Percentiles rank a stretch among this genome's conserved stretches.
Evolutionary conservation across 2,113 vertebrate species (phyloP).

Genomic region (Callospermophilus lateralis): DNA sequence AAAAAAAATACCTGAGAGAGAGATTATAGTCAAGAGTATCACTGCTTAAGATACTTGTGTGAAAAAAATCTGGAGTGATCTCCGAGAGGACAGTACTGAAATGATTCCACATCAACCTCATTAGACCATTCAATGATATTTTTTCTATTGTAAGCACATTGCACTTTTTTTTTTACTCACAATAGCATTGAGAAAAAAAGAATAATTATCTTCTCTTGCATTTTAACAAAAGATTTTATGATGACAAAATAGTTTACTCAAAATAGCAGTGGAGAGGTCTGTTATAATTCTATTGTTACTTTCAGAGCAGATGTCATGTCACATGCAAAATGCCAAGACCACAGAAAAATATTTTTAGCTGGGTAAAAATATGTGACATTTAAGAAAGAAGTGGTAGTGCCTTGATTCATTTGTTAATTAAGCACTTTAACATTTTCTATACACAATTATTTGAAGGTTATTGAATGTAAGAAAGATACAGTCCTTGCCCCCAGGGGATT

Average conservation of each 20-base stretch:
- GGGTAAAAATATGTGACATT: slow-evolving; percentile 83
- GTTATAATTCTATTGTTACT: slow-evolving; percentile 80
- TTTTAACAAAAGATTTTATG: slow-evolving; percentile 69
- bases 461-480: slow-evolving; percentile 50
- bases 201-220: slow-evolving; percentile 74
- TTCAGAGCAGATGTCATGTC: slow-evolving; percentile 76
- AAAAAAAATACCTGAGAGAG: slow-evolving; percentile 35
- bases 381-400: slow-evolving; percentile 73
- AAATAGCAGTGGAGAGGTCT: slow-evolving; percentile 65
- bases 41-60: slow-evolving; percentile 70
- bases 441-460: slow-evolving; percentile 58
- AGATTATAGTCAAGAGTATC: slow-evolving; percentile 63
- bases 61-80: slow-evolving; percentile 61
- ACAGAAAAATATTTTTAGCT: slow-evolving; percentile 82
- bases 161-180: slow-evolving; percentile 49
- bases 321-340: slow-evolving; percentile 77
- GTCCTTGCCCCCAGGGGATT: slow-evolving; percentile 8
- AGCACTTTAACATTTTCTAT: slow-evolving; percentile 67
- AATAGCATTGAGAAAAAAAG: slow-evolving; percentile 41
- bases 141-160: slow-evolving; percentile 65
- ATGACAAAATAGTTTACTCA: slow-evolving; percentile 73
- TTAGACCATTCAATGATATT: slow-evolving; percentile 59
- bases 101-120: slow-evolving; percentile 52
- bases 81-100: slow-evolving; percentile 58
- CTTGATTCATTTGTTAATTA: slow-evolving; percentile 82